These are phyloP conservation scores for Heliconius melpomene DNA, from an alignment of 1,140 invertebrate species.

Conservation along the genomic window DNA sequence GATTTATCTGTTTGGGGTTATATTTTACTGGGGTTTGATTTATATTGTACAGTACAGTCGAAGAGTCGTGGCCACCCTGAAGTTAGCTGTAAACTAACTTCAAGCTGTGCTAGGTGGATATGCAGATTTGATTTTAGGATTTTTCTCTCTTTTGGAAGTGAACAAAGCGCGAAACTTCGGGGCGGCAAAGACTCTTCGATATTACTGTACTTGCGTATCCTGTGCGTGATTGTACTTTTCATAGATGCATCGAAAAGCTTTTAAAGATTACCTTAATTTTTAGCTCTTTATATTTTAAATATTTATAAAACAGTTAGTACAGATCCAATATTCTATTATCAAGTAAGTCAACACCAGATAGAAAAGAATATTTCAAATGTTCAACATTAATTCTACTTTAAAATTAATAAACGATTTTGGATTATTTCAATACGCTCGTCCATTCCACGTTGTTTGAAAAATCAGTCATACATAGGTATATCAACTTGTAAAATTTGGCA, in stretches of 20 bases:
- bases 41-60: neutral
- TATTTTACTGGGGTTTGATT: slow-evolving; percentile 2
- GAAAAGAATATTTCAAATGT: slow-evolving; percentile 1
- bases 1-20: slow-evolving; percentile 1
- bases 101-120: too few relatives aligned
- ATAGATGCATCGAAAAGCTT: neutral
- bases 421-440: neutral
- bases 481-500: slow-evolving; percentile 7
- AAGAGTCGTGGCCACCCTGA: too few relatives aligned
- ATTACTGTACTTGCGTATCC: neutral
- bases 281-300: slow-evolving; percentile 3
- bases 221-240: slow-evolving; percentile 1
- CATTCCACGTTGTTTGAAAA: neutral
- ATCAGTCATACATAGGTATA: slow-evolving; percentile 9
- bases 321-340: slow-evolving; percentile 7
- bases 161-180: too few relatives aligned
- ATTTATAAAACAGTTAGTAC: slow-evolving; percentile 9
- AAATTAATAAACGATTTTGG: neutral
- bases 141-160: too few relatives aligned
- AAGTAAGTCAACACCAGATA: slow-evolving; percentile 6
- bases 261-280: neutral
- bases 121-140: too few relatives aligned
- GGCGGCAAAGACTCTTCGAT: too few relatives aligned
- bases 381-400: slow-evolving; percentile 11
- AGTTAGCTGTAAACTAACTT: too few relatives aligned